Conservation (phyloP, 2,888 invertebrate genomes). For the Catocala fraxini region DNA sequence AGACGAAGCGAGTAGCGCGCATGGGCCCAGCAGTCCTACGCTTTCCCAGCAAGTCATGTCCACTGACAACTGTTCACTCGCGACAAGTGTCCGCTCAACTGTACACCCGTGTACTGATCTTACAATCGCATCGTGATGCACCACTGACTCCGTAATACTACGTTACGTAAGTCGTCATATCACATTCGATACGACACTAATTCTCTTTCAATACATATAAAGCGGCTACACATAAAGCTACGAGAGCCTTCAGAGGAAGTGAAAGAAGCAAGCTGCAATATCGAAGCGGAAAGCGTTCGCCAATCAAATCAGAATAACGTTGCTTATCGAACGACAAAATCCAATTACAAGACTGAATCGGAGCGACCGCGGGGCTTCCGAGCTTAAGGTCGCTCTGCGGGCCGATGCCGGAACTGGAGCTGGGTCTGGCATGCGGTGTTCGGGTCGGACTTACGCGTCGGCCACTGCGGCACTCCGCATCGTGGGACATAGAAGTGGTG, state of each 20-base stretch:
- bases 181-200: conserved; percentile 60
- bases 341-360: conserved; percentile 87
- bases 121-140: conserved; percentile 74
- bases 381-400: conserved; percentile 79
- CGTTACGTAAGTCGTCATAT: conserved; percentile 76
- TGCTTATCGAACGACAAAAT: conserved; percentile 84
- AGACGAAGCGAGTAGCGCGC: conserved; percentile 83
- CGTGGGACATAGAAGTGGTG: conserved; percentile 60
- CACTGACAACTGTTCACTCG: conserved; percentile 51
- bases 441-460: conserved; percentile 68
- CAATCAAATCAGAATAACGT: conserved; percentile 82
- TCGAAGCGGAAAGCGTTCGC: conserved; percentile 83
- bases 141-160: conserved; percentile 66
- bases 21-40: conserved; percentile 85
- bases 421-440: conserved; percentile 77
- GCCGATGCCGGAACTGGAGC: conserved; percentile 66
- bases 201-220: conserved; percentile 65
- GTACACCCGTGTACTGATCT: conserved; percentile 59
- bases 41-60: conserved; percentile 87
- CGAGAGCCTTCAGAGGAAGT: conserved; percentile 68
- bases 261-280: conserved; percentile 80
- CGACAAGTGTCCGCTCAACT: conserved; percentile 58
- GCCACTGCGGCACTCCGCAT: conserved; percentile 80
- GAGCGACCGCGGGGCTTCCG: conserved; percentile 83
- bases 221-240: conserved; percentile 79